These are phyloP conservation scores for Mugil cephalus DNA, from an alignment of 2,113 vertebrate genomes.

Conservation along the genomic window DNA sequence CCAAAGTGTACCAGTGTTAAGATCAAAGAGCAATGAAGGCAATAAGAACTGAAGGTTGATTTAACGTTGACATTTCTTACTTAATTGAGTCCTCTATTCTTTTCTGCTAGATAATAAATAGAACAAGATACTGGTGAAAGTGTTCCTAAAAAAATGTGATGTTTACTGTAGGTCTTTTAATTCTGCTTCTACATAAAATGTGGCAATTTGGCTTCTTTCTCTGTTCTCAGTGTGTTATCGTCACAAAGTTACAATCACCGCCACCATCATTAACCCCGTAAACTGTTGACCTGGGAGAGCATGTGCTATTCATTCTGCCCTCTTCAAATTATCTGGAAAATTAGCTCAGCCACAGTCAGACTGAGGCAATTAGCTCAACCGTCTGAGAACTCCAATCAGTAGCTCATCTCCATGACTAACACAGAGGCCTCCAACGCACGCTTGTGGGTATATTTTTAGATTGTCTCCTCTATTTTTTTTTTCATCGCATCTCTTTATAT, in stretches of 20 bases:
- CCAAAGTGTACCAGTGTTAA: no score
- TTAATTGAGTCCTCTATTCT: background rate
- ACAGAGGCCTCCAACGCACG: background rate
- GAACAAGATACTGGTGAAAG: background rate
- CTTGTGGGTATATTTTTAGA: constrained; percentile 2
- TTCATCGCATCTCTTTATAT: no score
- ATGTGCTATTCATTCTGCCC: constrained; percentile 58
- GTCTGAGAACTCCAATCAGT: constrained; percentile 46
- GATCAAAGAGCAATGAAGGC: no score
- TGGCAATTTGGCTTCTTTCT: background rate
- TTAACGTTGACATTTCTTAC: background rate
- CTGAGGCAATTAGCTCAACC: constrained; percentile 64
- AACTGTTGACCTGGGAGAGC: constrained; percentile 64
- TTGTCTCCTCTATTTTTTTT: background rate
- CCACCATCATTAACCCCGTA: constrained; percentile 64
- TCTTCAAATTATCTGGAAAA: constrained; percentile 74
- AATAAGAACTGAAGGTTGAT: no score
- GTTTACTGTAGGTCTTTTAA: background rate
- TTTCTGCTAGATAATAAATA: background rate
- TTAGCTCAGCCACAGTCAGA: constrained; percentile 71
- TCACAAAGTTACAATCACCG: constrained; percentile 64
- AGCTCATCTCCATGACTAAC: constrained; percentile 55
- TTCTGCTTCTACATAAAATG: background rate
- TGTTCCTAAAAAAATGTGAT: background rate
- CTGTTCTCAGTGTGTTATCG: constrained; percentile 18